phyloP scores from a whole-genome alignment of 2,113 vertebrate genomes.

The Climacteris rufus region DNA sequence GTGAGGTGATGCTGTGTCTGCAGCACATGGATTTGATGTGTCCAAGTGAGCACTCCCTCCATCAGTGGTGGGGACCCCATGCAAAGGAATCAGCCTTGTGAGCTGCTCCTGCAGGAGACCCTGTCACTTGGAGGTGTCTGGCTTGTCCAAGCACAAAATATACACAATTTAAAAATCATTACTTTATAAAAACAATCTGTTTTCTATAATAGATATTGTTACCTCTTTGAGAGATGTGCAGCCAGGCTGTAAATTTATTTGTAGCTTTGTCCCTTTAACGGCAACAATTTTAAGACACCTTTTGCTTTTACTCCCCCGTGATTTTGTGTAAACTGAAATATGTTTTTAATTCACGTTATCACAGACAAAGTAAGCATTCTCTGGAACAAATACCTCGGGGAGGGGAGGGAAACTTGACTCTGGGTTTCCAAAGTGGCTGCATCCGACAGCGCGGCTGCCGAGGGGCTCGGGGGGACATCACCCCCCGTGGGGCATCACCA shows the following conservation, averaged over 20 bases:
- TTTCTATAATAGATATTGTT: background rate
- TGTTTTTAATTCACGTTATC: background rate
- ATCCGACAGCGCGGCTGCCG: background rate
- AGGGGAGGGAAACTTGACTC: background rate
- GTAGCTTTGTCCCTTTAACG: background rate
- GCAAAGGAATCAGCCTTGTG: background rate
- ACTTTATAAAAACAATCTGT: background rate
- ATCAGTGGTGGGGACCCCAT: background rate
- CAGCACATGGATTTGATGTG: background rate
- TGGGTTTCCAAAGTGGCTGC: background rate
- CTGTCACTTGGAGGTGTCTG: background rate
- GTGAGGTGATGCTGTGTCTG: background rate
- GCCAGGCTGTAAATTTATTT: background rate
- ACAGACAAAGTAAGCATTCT: background rate
- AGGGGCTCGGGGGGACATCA: background rate
- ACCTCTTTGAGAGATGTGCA: background rate
- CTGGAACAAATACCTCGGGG: background rate
- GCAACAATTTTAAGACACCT: background rate
- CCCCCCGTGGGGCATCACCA: background rate
- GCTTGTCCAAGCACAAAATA: background rate
- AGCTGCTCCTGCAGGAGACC: background rate
- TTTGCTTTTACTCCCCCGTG: rapidly evolving
- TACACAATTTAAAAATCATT: rapidly evolving
- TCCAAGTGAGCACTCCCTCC: background rate
- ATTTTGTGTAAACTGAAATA: background rate